Evolutionary conservation across 1,140 invertebrate species (phyloP), one percentile per base, ranked within the genome.

Genomic region (Yoshiicerus persimilis): DNA sequence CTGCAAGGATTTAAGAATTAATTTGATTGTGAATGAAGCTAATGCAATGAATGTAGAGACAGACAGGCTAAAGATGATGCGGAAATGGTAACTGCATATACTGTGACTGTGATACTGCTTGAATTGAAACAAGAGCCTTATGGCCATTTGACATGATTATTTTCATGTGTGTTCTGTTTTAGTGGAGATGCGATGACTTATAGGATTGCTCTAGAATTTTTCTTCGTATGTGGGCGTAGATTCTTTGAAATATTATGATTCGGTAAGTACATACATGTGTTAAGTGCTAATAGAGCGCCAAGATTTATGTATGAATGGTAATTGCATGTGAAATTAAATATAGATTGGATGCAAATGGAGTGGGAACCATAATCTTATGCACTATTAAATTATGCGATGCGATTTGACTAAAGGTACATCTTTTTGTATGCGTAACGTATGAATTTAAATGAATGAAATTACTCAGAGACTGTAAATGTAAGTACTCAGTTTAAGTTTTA

Each of bases 371-470:
- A 4, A 47, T 47, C 16, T 47, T 56, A 4, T 20, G 47, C 13
- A 47, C 13, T 47, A 56, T 80, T 80, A 80, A 38, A 34, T 80
- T 23, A 36, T 80, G 75, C 32, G 32, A 36, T 80, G 27, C 25
- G 27, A 20, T 32, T 38, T 36, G 32, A 80, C n/a, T n/a, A 0
- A 80, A 80, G 34, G 23, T 80, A 36, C 20, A 38, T 10, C 5
- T 36, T 75, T 3, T n/a, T n/a, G n/a, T n/a, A n/a, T n/a, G 10
- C 8, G 27, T 16, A 30, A 20, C 13, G 34, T 80, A 80, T 80
- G 75, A 38, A 80, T 80, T 80, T 80, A 80, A 30, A 80, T 80
- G 75, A 80, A 80, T 80, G 75, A 80, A 80, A 80, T 80, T 80
- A 80, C 75, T 34, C 75, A 20, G 30, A 32, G 30, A 36, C 9